Evolutionary conservation across 2,797 vertebrate genomes (phyloP), one percentile per base, ranked within the genome.

Genomic region (Typhlichthys subterraneus): DNA sequence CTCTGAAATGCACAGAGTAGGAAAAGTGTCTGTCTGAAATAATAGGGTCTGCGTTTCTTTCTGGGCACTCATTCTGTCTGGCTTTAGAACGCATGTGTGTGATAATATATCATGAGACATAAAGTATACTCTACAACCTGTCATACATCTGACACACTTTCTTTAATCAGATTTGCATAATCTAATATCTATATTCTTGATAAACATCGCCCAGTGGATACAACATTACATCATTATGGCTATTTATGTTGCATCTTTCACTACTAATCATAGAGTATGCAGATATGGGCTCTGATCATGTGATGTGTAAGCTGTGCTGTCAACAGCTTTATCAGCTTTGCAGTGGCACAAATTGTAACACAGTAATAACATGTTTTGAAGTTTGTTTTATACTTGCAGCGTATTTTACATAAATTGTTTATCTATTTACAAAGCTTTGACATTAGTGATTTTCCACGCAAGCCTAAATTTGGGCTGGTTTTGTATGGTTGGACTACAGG

Each of bases 391-490:
- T 82, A 88, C 89, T 87, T 85, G 82, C 80, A 77, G 85, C 86
- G 76, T 78, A 85, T 88, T 88, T 89, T 85, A 89, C 88, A 80
- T 83, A 89, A 91, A 90, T 88, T 88, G 89, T 88, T 89, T 87
- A 91, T 92, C 88, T 91, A 69, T 91, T 87, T 90, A 90, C 87
- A 85, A 81, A 90, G 89, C 88, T 91, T 90, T 92, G 93, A 93
- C 93, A 89, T 87, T 87, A 90, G 88, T 10, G 79, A 92, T 93
- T 93, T 94, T 92, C 90, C 91, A 78, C 73, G 19, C 53, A 70
- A 83, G 80, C 86, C 73, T 86, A 85, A 86, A 86, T 83, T 87
- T 80, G 84, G 53, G 45, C 33, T 59, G 65, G 65, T 19, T 79
- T 84, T 86, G 76, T 79, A 79, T 80, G 83, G 51, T 33, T 50